A percentile compares a stretch with the other conserved stretches of the same genome.
Evolutionary conservation across 2,797 vertebrate species (phyloP).

Genomic region (Ctenopoma kingsleyae): DNA sequence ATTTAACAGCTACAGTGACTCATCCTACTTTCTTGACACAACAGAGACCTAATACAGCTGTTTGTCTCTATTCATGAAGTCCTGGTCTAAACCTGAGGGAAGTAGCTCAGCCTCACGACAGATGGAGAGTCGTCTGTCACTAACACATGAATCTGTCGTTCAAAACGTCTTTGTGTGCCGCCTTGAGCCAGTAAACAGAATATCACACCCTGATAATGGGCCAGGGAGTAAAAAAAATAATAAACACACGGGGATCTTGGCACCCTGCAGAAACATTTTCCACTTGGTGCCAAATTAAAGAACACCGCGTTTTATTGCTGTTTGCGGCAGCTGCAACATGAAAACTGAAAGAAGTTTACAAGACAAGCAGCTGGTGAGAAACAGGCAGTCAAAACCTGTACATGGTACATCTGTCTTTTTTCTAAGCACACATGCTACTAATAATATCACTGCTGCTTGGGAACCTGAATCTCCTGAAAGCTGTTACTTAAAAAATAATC

Average conservation of each 20-base stretch:
- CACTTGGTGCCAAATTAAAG: slow-evolving; percentile 52
- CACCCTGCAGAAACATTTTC: slow-evolving; percentile 44
- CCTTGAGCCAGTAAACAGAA: slow-evolving; percentile 15
- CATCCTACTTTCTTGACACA: not conserved
- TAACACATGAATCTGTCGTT: not conserved
- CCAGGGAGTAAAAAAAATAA: slow-evolving; percentile 15
- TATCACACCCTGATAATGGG: slow-evolving; percentile 13
- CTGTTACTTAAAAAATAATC: slow-evolving; percentile 2
- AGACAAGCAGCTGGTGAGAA: slow-evolving; percentile 60
- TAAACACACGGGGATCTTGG: slow-evolving; percentile 6
- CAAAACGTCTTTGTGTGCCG: not conserved
- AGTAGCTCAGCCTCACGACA: not conserved
- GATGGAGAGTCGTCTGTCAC: not conserved
- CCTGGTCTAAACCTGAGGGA: slow-evolving; percentile 14
- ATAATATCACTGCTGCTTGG: slow-evolving; percentile 12
- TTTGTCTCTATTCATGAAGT: slow-evolving; percentile 1
- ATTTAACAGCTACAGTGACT: slow-evolving; percentile 24
- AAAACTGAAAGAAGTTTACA: slow-evolving; percentile 69
- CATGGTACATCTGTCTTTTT: slow-evolving; percentile 41
- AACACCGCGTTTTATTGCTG: slow-evolving; percentile 46
- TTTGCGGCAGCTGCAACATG: slow-evolving; percentile 32
- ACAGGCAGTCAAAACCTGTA: slow-evolving; percentile 39
- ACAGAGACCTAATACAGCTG: slow-evolving; percentile 17
- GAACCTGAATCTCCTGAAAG: slow-evolving; percentile 2
- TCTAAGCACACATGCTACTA: slow-evolving; percentile 22